Percentiles rank a stretch among this genome's conserved stretches.
Conservation (phyloP, 2,113 vertebrate genomes). For the Gobio gobio region DNA sequence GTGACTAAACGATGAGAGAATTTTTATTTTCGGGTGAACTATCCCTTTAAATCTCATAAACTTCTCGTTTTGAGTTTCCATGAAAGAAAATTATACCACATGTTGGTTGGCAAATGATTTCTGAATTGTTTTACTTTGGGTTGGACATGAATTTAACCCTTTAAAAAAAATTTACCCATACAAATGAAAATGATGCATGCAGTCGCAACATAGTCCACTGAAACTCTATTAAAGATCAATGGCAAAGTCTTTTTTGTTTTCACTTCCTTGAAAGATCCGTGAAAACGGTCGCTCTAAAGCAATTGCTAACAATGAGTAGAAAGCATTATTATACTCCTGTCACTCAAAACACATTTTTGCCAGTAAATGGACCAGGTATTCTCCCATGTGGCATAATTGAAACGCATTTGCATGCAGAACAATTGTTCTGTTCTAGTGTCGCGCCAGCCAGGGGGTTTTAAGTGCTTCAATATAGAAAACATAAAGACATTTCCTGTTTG, state of each 20-base stretch:
- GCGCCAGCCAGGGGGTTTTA: background rate
- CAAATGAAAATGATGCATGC: background rate
- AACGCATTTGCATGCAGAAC: slow-evolving; percentile 11
- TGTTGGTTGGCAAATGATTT: background rate
- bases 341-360: slow-evolving; percentile 34
- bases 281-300: background rate
- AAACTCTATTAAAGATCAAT: background rate
- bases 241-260: background rate
- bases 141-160: background rate
- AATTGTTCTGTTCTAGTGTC: slow-evolving; percentile 1
- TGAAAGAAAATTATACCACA: background rate
- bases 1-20: too few species aligned
- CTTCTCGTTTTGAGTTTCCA: background rate
- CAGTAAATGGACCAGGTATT: slow-evolving; percentile 15
- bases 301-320: slow-evolving; percentile 18
- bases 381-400: slow-evolving; percentile 34
- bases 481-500: slow-evolving; percentile 15
- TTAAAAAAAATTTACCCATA: background rate
- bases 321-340: slow-evolving; percentile 7
- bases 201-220: background rate
- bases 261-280: background rate
- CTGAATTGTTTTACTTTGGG: background rate
- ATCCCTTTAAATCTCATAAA: background rate
- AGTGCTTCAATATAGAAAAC: slow-evolving; percentile 22
- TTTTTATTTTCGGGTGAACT: too few species aligned